Conservation (phyloP, 2,888 invertebrate species). For the Morpho deidamia region DNA sequence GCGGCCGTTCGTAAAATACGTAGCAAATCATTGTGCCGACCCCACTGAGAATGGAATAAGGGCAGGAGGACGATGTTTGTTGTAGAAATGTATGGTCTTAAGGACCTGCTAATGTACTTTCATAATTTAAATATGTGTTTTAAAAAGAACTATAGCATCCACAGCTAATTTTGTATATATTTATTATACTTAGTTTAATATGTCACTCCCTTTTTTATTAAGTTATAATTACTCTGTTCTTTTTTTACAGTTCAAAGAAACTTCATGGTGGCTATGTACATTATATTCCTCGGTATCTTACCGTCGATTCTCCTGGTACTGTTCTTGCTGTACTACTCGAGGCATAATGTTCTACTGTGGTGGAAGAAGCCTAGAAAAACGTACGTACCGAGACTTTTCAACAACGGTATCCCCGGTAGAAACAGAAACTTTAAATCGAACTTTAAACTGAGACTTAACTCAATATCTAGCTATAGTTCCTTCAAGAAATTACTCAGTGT, state of each 20-base stretch:
- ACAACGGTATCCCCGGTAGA: slow-evolving; percentile 20
- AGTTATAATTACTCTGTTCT: neutral
- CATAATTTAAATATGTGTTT: no score
- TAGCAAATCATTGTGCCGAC: no score
- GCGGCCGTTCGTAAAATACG: no score
- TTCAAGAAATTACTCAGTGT: slow-evolving; percentile 25
- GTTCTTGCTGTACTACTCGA: slow-evolving; percentile 86
- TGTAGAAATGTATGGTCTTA: no score
- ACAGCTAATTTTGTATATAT: no score
- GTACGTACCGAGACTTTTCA: slow-evolving; percentile 58
- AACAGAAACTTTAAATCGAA: slow-evolving; percentile 21
- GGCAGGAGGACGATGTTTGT: no score
- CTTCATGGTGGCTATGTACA: slow-evolving; percentile 89
- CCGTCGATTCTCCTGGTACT: slow-evolving; percentile 83
- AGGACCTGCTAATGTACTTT: no score
- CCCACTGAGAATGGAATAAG: no score
- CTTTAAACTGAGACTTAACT: slow-evolving; percentile 18
- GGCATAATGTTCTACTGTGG: slow-evolving; percentile 79
- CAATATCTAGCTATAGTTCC: slow-evolving; percentile 17
- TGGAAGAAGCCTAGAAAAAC: slow-evolving; percentile 74
- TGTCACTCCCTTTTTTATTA: no score
- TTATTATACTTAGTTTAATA: no score
- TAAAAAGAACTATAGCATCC: no score
- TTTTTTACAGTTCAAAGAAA: slow-evolving; percentile 82
- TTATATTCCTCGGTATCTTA: slow-evolving; percentile 92